Conservation (phyloP, 2,113 vertebrate genomes). For the Vulpes ferrilata region DNA sequence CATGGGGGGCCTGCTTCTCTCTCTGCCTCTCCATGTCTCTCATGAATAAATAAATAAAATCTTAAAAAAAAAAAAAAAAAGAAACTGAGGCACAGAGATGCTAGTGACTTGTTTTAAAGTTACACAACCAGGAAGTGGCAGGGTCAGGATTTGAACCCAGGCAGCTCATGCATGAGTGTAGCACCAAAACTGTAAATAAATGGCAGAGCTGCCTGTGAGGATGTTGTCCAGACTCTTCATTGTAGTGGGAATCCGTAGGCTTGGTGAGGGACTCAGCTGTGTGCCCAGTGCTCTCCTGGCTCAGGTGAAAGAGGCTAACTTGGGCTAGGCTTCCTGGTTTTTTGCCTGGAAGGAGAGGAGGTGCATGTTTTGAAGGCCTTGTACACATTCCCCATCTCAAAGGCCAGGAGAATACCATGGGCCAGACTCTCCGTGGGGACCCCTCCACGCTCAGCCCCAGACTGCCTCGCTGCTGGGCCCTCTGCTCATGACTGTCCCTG, state of each 20-base stretch:
- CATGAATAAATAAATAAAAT: too few relatives aligned
- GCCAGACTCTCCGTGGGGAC: not conserved
- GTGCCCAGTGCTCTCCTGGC: not conserved
- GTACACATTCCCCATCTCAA: not conserved
- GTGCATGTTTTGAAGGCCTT: not conserved
- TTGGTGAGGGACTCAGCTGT: not conserved
- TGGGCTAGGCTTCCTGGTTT: not conserved
- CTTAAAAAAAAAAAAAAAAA: too few relatives aligned
- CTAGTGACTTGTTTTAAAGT: not conserved
- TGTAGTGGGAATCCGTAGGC: not conserved
- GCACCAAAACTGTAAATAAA: too few relatives aligned
- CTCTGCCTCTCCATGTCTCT: too few relatives aligned
- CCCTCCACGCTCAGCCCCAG: not conserved
- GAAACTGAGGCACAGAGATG: not conserved
- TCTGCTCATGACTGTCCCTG: not conserved
- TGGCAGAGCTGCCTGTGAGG: not conserved
- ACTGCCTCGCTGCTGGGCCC: rapidly evolving
- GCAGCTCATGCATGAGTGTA: rapidly evolving
- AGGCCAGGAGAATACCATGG: not conserved
- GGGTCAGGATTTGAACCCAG: not conserved
- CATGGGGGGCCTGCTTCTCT: too few relatives aligned
- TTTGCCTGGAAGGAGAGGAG: not conserved
- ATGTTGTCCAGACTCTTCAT: not conserved
- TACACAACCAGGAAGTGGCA: not conserved
- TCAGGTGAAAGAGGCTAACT: not conserved